These are phyloP conservation scores for Drepanosiphum platanoidis DNA, from an alignment of 2,888 invertebrate genomes.

Conservation along the genomic window DNA sequence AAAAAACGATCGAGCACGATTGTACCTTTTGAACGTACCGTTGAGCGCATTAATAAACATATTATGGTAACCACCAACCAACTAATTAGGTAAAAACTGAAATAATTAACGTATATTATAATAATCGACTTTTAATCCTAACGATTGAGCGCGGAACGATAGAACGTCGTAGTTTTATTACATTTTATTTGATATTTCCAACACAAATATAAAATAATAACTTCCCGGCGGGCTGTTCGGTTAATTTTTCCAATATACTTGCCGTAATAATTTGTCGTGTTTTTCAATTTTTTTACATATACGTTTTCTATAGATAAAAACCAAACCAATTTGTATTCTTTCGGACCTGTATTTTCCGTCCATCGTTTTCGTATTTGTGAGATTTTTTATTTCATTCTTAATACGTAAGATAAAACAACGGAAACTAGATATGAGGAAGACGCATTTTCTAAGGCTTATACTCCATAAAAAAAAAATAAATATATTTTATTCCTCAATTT, in stretches of 20 bases:
- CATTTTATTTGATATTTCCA: not conserved
- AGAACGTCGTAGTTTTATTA: not conserved
- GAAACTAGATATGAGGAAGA: no score
- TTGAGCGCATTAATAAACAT: not conserved
- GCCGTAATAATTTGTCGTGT: not conserved
- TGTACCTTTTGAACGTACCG: not conserved
- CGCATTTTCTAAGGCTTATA: not conserved
- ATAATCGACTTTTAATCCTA: not conserved
- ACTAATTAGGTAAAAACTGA: no score
- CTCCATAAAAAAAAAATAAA: not conserved
- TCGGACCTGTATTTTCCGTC: no score
- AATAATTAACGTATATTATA: no score
- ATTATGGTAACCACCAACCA: no score
- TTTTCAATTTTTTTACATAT: not conserved
- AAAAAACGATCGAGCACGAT: not conserved
- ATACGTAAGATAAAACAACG: no score
- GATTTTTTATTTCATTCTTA: not conserved
- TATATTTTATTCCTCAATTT: not conserved
- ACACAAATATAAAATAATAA: not conserved
- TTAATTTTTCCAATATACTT: no score
- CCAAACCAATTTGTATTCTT: not conserved
- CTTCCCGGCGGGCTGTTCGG: not conserved
- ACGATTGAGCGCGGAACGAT: not conserved
- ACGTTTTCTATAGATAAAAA: not conserved
- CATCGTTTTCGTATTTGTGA: no score